These are phyloP conservation scores for Ridgeia piscesae DNA, from an alignment of 1,140 invertebrate species.

Conservation along the genomic window DNA sequence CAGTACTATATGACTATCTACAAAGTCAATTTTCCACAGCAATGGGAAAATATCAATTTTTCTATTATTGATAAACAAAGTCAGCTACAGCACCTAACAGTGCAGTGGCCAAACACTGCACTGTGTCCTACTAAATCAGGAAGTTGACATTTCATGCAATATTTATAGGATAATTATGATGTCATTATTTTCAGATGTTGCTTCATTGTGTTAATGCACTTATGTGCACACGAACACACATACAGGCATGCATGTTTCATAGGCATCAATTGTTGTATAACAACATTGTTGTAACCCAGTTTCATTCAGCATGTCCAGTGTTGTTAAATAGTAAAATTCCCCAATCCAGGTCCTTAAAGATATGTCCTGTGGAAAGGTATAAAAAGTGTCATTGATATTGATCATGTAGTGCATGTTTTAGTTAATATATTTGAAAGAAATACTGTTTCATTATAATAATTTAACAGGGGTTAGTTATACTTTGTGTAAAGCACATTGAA, in stretches of 20 bases:
- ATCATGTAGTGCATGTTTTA: neutral
- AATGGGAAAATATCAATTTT: too few species aligned
- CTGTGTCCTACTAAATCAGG: neutral
- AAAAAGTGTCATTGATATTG: neutral
- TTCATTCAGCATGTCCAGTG: neutral
- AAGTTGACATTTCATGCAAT: neutral
- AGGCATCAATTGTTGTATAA: neutral
- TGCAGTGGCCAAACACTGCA: neutral
- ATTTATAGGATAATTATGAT: neutral
- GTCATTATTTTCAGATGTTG: neutral
- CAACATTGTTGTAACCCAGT: neutral
- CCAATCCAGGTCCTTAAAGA: too few species aligned
- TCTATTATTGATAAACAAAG: too few species aligned
- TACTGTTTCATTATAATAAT: too few species aligned
- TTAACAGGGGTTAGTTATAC: neutral
- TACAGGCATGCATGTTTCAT: neutral
- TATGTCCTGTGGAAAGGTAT: neutral
- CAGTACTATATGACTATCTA: too few species aligned
- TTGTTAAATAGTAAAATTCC: neutral
- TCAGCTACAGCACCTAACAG: too few species aligned
- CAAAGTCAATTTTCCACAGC: too few species aligned
- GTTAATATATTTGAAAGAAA: too few species aligned
- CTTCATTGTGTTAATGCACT: neutral
- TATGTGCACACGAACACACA: neutral
- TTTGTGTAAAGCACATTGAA: neutral